Base-by-base conservation (phyloP, 2,113 vertebrate genomes). In the Zapus hudsonius region DNA sequence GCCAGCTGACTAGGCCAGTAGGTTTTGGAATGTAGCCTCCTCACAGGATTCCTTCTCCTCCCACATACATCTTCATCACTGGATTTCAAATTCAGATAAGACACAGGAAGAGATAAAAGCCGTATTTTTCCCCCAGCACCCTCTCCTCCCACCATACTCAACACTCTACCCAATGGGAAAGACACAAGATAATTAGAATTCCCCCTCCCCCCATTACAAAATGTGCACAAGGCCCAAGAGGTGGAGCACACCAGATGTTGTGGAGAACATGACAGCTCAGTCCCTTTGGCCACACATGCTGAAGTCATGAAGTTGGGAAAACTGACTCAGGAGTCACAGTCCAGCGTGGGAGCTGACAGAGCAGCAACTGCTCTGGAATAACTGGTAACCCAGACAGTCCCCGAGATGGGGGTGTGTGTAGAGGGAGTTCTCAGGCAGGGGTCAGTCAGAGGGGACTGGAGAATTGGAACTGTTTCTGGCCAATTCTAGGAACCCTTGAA, bases 201-300 rank as follows among this genome's bases (percentile, higher is more conserved):
- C 72, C 90, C 55, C 81, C 80, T 92, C 55, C 81, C 80, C 47
- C 25, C 67, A 33, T 91, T 87, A 91, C 52, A 75, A 92, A 92
- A 91, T 76, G 89, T 95, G 91, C 87, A 94, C 92, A 29, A 96
- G 84, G 87, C 91, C 93, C 93, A 91, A 63, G 89, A 89, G 92
- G 66, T 15, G 66, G 59, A 85, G 40, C 25, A 0, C 17, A 59
- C 95, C 95, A 95, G 95, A 92, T 97, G 94, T 89, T 96, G 75
- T 89, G n/a, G 57, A 72, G 82, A 93, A 33, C 85, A 15, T 91
- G 96, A 93, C 94, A 3, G 5, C 92, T 87, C 33, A 44, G 96
- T 95, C 92, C 92, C 93, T 96, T 96, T 0, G 75, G 91, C 95
- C 95, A 95, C 91, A 95, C 87, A 84, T 95, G 95, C 92, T 96